These are phyloP conservation scores for Zoroaster sp. DNA, from an alignment of 53 echinoderm and acorn worm species.

Conservation along the genomic window DNA sequence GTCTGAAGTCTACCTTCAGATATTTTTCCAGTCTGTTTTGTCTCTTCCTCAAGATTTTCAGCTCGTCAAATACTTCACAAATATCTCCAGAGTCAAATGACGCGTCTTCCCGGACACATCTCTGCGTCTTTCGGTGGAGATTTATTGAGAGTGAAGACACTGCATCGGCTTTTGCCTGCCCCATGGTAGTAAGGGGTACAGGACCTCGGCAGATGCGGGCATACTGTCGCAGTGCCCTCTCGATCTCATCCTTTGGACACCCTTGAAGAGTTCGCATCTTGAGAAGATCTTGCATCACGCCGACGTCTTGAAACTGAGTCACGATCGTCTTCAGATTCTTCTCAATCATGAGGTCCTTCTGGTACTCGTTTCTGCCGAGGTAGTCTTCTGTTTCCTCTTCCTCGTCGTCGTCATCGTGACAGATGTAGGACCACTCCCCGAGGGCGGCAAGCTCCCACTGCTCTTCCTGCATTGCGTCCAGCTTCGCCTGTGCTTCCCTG, in stretches of 20 bases:
- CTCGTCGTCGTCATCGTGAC: conserved; percentile 18
- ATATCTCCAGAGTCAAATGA: neutral
- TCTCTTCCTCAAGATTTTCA: neutral
- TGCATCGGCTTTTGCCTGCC: conserved; percentile 5
- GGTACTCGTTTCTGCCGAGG: neutral
- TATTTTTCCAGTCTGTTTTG: neutral
- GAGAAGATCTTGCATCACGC: neutral
- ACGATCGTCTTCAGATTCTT: neutral
- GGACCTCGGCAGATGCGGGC: conserved; percentile 20
- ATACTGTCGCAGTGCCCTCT: conserved; percentile 1
- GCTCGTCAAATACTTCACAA: neutral
- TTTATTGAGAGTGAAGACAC: neutral
- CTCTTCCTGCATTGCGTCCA: neutral
- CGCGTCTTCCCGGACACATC: neutral
- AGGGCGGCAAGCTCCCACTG: conserved; percentile 5
- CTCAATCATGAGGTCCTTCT: neutral
- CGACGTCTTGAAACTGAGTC: neutral
- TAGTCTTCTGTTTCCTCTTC: neutral
- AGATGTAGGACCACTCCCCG: conserved; percentile 14
- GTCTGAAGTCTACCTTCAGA: neutral
- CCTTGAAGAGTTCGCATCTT: neutral
- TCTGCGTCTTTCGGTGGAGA: neutral
- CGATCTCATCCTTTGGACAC: neutral
- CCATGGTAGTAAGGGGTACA: neutral
- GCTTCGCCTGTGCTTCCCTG: neutral